These are phyloP conservation scores for Triops cancriformis DNA, from an alignment of 1,140 invertebrate species.

Conservation along the genomic window DNA sequence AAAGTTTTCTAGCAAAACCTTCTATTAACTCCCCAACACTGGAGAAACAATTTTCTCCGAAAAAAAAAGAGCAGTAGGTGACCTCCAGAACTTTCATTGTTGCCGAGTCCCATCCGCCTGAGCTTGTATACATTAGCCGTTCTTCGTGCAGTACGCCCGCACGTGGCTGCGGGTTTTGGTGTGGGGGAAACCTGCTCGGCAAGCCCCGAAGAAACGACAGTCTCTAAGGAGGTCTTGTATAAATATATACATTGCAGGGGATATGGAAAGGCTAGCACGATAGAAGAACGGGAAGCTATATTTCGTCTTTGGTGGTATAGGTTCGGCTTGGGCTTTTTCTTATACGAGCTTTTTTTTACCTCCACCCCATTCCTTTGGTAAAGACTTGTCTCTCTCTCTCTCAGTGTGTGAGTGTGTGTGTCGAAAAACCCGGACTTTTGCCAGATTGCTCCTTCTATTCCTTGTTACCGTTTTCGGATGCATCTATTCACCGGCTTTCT, in stretches of 20 bases:
- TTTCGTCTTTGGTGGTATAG: not conserved
- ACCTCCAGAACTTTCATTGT: too few species aligned
- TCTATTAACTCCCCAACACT: too few species aligned
- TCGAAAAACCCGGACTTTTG: not conserved
- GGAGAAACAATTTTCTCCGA: too few species aligned
- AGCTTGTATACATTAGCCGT: too few species aligned
- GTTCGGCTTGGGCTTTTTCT: not conserved
- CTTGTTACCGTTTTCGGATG: not conserved
- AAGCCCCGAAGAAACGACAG: not conserved
- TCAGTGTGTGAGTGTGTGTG: not conserved
- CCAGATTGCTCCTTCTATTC: not conserved
- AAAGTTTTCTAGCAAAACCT: too few species aligned
- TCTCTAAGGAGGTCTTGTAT: slow-evolving; percentile 6
- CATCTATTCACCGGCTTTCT: not conserved
- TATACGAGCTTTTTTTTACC: not conserved
- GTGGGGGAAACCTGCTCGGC: not conserved
- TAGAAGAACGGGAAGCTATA: not conserved
- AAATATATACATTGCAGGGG: slow-evolving; percentile 14
- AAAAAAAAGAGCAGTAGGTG: too few species aligned
- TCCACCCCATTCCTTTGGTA: too few species aligned
- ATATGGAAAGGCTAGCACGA: not conserved
- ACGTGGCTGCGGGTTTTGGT: too few species aligned
- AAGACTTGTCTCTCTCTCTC: too few species aligned
- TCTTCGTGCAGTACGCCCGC: too few species aligned
- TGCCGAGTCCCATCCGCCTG: too few species aligned